Percentiles rank a stretch among this genome's conserved stretches.
These are phyloP conservation scores for Gymnopithys bicolor DNA, from an alignment of 2,797 vertebrate genomes.

Conservation along the genomic window DNA sequence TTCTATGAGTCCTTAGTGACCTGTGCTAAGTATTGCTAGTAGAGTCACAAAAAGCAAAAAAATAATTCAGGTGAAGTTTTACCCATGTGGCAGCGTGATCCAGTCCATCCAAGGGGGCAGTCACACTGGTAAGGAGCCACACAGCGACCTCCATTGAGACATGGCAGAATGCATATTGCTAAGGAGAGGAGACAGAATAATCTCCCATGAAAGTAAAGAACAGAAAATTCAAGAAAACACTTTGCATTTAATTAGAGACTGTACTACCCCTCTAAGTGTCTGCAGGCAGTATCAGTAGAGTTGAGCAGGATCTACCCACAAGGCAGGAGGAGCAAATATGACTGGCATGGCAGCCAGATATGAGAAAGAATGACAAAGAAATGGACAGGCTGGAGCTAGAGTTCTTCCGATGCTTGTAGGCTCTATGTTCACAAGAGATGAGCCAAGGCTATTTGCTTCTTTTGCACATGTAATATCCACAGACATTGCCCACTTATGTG, in stretches of 20 bases:
- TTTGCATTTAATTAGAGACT: not conserved
- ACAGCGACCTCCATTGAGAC: constrained; percentile 93
- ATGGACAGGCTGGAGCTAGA: not conserved
- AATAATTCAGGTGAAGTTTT: constrained; percentile 52
- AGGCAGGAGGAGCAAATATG: not conserved
- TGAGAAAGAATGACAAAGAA: not conserved
- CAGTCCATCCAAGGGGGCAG: constrained; percentile 91
- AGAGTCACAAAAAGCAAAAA: not conserved
- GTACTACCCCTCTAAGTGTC: not conserved
- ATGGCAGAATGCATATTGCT: constrained; percentile 97
- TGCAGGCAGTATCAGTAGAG: not conserved
- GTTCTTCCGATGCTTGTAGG: not conserved
- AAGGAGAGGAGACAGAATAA: not conserved
- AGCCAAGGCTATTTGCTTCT: not conserved
- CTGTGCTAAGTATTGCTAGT: not conserved
- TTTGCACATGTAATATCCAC: not conserved
- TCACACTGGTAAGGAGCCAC: constrained; percentile 92
- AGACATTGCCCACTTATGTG: not conserved
- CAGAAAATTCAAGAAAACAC: not conserved
- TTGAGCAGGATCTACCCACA: not conserved
- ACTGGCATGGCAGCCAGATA: not conserved
- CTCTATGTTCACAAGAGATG: not conserved
- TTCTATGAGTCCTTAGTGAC: not conserved
- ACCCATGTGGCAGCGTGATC: constrained; percentile 93
- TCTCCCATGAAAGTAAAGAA: not conserved